Evolutionary conservation across 2,797 vertebrate species (phyloP).

Genomic region (Typhlichthys subterraneus): DNA sequence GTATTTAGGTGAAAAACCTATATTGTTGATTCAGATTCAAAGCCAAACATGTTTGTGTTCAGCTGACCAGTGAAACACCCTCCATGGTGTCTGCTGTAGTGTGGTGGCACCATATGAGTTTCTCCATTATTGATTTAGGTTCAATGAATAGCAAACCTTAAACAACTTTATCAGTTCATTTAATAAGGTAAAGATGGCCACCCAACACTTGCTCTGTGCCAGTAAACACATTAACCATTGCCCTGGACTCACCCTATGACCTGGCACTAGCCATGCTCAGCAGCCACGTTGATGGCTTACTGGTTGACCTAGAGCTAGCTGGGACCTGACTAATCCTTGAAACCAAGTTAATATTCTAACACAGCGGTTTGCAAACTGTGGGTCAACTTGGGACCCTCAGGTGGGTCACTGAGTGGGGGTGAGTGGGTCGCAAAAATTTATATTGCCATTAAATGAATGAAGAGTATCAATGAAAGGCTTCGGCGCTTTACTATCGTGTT

Average conservation of each 20-base stretch:
- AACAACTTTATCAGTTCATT: slow-evolving; percentile 14
- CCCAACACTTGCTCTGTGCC: slow-evolving; percentile 13
- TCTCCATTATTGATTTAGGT: slow-evolving; percentile 20
- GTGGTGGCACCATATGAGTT: background rate
- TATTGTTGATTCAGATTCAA: slow-evolving; percentile 10
- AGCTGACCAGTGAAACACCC: slow-evolving; percentile 8
- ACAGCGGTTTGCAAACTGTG: too few species aligned
- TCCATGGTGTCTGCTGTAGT: slow-evolving; percentile 6
- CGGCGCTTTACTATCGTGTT: too few species aligned
- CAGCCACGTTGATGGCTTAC: too few species aligned
- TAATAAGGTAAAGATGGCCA: background rate
- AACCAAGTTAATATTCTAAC: background rate
- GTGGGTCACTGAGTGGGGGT: too few species aligned
- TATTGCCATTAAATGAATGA: too few species aligned
- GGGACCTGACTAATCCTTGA: background rate
- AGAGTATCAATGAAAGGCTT: too few species aligned
- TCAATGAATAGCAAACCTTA: slow-evolving; percentile 12
- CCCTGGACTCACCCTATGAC: background rate
- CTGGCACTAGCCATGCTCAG: background rate
- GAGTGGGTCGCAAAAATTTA: too few species aligned
- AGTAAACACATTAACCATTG: background rate
- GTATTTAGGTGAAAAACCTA: too few species aligned
- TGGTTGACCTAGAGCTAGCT: background rate
- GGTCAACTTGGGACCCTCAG: too few species aligned
- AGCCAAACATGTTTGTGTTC: slow-evolving; percentile 13